Evolutionary conservation across 2,888 invertebrate species (phyloP).

Genomic region (Cecidostiba fungosa): DNA sequence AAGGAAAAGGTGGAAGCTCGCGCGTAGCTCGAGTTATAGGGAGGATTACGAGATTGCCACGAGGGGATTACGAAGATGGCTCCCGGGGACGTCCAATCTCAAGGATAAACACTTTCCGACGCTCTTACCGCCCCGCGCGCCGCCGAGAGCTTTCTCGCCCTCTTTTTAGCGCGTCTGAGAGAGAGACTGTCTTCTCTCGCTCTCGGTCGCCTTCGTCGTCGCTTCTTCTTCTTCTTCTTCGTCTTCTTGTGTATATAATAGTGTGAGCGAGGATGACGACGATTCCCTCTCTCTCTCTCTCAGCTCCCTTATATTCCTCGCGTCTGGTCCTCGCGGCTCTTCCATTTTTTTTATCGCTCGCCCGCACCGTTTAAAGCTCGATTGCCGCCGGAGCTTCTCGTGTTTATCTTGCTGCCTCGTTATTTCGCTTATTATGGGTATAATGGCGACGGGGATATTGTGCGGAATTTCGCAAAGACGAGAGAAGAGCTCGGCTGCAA

Average conservation of each 20-base stretch:
- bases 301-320: slow-evolving; percentile 38
- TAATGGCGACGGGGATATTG: slow-evolving; percentile 46
- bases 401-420: slow-evolving; percentile 58
- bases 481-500: not conserved
- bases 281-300: slow-evolving; percentile 19
- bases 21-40: slow-evolving; percentile 74
- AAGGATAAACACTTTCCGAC: slow-evolving; percentile 79
- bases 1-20: slow-evolving; percentile 62
- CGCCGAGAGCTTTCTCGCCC: slow-evolving; percentile 26
- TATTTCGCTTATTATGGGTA: slow-evolving; percentile 61
- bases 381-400: slow-evolving; percentile 41
- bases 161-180: slow-evolving; percentile 9
- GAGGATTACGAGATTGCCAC: slow-evolving; percentile 80
- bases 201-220: not conserved
- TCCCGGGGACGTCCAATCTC: slow-evolving; percentile 79
- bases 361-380: slow-evolving; percentile 59
- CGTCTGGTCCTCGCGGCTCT: slow-evolving; percentile 41
- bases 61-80: slow-evolving; percentile 79
- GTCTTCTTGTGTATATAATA: slow-evolving; percentile 21
- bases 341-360: slow-evolving; percentile 59
- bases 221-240: not conserved
- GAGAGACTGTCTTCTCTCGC: slow-evolving; percentile 31
- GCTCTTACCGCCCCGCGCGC: slow-evolving; percentile 68
- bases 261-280: slow-evolving; percentile 33
- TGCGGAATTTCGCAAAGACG: not conserved